These are phyloP conservation scores for Megaceryle maxima DNA, from an alignment of 2,113 vertebrate genomes.

Conservation along the genomic window DNA sequence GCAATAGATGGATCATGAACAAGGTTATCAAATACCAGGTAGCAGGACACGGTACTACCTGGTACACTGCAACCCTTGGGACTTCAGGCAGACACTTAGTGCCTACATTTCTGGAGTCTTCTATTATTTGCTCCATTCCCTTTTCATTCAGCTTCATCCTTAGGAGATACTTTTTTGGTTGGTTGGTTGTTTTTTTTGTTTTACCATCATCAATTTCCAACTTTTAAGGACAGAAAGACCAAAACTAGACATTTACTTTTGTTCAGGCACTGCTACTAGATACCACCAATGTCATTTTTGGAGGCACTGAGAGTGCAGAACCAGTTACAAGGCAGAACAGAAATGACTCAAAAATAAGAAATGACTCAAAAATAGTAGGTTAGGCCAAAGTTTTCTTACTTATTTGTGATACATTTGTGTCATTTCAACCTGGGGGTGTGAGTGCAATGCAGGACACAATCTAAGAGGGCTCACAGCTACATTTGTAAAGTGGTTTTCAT, in stretches of 20 bases:
- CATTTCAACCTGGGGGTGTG: background rate
- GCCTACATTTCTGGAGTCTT: background rate
- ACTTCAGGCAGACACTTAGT: background rate
- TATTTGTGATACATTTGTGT: background rate
- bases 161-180: background rate
- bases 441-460: background rate
- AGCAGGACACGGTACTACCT: background rate
- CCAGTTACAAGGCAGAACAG: background rate
- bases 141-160: background rate
- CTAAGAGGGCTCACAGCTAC: background rate
- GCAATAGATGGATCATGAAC: background rate
- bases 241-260: background rate
- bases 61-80: background rate
- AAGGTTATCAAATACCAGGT: accelerated
- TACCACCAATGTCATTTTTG: background rate
- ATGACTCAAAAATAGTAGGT: background rate
- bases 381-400: background rate
- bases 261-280: background rate
- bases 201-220: background rate
- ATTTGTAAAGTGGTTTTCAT: background rate
- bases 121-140: background rate
- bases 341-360: background rate
- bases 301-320: background rate
- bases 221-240: background rate
- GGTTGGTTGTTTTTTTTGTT: too few species aligned